Evolutionary conservation across 2,888 invertebrate genomes (phyloP), one percentile per base, ranked within the genome.

Genomic region (Mechanitis messenoides): DNA sequence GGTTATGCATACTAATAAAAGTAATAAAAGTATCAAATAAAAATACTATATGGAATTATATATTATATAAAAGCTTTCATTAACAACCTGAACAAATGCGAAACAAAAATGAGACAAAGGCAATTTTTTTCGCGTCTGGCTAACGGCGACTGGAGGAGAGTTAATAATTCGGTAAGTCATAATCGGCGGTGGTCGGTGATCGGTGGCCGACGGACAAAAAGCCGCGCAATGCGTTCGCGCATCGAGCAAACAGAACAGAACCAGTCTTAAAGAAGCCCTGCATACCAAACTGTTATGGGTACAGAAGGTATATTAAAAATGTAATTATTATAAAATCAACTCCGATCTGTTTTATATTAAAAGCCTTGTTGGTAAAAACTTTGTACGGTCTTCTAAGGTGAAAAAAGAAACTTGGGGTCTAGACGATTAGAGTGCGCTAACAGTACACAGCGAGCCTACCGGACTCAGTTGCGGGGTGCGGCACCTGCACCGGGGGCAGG

Each of bases 91-190:
- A 20, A 38, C 31, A 33, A 42, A 47, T 35, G 56, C 58, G 42
- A 42, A 20, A 57, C 57, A 53, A 33, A 56, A 60, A 56, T 58
- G 58, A 59, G 60, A 62, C 65, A 60, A 65, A 61, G 60, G 60
- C 38, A 5, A 53, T 56, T 58, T 65, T 59, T 65, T 61, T 56
- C 31, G 47, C n/a, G 59, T 56, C 56, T 45, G 62, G 47, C 33
- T 54, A 54, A 2, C 12, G 35, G 35, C 53, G 33, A 38, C 62
- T 45, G 59, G 62, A 60, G 61, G 59, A 61, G 53, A 66, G 58
- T 61, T 62, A 66, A 64, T 68, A 64, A 68, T 68, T 68, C 62
- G 66, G 68, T 66, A 66, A 66, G 61, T 66, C 64, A 63, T 68
- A 66, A 64, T 60, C 66, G 61, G 63, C 54, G 67, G 65, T 58